A percentile compares a stretch with the other conserved stretches of the same genome.
Conservation (phyloP, 2,888 invertebrate species). For the Quadriops clusia region DNA sequence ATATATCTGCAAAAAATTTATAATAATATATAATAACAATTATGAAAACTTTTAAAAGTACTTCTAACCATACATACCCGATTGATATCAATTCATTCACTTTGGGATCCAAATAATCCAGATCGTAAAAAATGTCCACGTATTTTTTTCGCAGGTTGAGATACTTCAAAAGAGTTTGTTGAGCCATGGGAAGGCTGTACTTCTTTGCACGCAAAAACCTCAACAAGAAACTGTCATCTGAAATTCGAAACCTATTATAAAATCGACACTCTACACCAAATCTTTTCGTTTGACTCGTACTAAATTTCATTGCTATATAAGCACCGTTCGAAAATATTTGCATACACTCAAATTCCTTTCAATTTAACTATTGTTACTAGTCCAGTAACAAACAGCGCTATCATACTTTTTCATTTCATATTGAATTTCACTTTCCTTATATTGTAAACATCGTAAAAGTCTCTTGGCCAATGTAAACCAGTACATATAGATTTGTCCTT, state of each 20-base stretch:
- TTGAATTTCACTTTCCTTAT: too few relatives aligned
- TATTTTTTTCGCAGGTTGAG: conserved; percentile 60
- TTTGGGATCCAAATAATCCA: conserved; percentile 52
- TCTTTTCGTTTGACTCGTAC: too few relatives aligned
- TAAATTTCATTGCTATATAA: too few relatives aligned
- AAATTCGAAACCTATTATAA: too few relatives aligned
- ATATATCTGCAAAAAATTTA: conserved; percentile 46
- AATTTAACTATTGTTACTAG: not conserved
- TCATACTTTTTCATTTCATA: not conserved
- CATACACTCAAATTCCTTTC: too few relatives aligned
- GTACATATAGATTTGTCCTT: too few relatives aligned
- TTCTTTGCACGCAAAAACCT: conserved; percentile 67
- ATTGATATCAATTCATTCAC: conserved; percentile 51
- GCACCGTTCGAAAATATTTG: too few relatives aligned
- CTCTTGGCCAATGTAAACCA: too few relatives aligned
- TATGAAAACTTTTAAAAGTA: conserved; percentile 5
- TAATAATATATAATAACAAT: conserved; percentile 7
- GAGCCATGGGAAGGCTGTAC: conserved; percentile 67
- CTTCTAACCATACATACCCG: conserved; percentile 40
- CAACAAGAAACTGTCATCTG: conserved; percentile 62
- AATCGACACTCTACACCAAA: too few relatives aligned
- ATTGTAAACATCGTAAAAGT: too few relatives aligned
- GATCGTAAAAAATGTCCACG: conserved; percentile 47
- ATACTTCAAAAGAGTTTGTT: conserved; percentile 66
- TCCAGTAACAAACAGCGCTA: conserved; percentile 1